Evolutionary conservation across 2,888 invertebrate species (phyloP).

Genomic region (Andrena praecox): DNA sequence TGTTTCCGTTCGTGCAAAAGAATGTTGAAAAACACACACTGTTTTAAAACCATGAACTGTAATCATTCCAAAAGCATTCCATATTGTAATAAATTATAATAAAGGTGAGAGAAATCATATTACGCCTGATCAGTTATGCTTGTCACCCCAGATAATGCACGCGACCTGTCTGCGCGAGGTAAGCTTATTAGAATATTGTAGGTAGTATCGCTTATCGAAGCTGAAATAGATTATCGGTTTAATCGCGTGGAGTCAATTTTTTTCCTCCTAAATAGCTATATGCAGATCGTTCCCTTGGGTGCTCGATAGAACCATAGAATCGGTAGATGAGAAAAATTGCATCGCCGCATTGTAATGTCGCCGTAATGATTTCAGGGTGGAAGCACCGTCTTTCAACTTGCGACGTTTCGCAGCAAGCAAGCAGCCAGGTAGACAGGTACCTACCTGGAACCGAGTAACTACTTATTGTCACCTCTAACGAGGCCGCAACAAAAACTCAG

Average conservation of each 20-base stretch:
- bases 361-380: constrained; percentile 54
- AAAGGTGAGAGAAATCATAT: not conserved
- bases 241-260: not conserved
- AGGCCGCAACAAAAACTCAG: constrained; percentile 78
- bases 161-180: not conserved
- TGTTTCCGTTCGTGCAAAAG: no score
- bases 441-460: constrained; percentile 82
- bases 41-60: not conserved
- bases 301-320: constrained; percentile 30
- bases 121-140: not conserved
- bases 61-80: not conserved
- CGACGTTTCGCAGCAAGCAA: constrained; percentile 55
- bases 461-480: constrained; percentile 84
- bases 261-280: not conserved
- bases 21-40: no score
- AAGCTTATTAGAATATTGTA: not conserved
- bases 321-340: constrained; percentile 28
- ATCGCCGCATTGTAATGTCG: constrained; percentile 36
- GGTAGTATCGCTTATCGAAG: constrained; percentile 1
- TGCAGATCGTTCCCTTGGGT: not conserved
- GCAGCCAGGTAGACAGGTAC: constrained; percentile 60
- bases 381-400: constrained; percentile 41
- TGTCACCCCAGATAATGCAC: not conserved
- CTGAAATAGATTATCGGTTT: not conserved
- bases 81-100: constrained; percentile 2